Evolutionary conservation across 2,113 vertebrate species (phyloP).

Genomic region (Rafetus swinhoei): DNA sequence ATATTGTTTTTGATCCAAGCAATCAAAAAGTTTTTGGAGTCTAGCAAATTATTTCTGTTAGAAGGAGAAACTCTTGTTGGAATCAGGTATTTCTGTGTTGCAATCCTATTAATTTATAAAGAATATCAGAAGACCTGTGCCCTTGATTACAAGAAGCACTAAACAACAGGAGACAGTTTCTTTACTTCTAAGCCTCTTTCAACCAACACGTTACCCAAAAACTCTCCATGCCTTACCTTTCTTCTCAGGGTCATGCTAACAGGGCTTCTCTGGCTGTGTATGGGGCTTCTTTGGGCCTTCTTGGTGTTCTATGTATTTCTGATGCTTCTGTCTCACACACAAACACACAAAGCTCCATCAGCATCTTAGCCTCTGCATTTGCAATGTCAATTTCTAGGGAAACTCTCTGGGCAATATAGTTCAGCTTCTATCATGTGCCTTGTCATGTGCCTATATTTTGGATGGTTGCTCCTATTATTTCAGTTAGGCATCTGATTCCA

Average conservation of each 20-base stretch:
- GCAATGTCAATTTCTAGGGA: neutral
- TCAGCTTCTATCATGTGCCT: neutral
- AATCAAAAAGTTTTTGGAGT: neutral
- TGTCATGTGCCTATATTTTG: accelerated
- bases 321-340: neutral
- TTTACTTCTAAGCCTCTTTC: neutral
- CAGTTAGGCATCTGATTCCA: neutral
- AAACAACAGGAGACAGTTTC: neutral
- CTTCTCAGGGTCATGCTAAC: neutral
- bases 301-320: neutral
- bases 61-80: neutral
- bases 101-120: neutral
- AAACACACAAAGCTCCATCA: neutral
- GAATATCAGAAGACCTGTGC: neutral
- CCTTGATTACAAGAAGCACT: neutral
- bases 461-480: neutral
- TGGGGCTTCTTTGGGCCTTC: neutral
- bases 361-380: neutral
- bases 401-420: accelerated
- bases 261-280: neutral
- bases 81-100: neutral
- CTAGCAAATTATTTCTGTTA: neutral
- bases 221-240: neutral
- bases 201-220: neutral
- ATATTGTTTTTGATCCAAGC: neutral